phyloP scores from a whole-genome alignment of 2,113 vertebrate species.

The Pitta sordida region DNA sequence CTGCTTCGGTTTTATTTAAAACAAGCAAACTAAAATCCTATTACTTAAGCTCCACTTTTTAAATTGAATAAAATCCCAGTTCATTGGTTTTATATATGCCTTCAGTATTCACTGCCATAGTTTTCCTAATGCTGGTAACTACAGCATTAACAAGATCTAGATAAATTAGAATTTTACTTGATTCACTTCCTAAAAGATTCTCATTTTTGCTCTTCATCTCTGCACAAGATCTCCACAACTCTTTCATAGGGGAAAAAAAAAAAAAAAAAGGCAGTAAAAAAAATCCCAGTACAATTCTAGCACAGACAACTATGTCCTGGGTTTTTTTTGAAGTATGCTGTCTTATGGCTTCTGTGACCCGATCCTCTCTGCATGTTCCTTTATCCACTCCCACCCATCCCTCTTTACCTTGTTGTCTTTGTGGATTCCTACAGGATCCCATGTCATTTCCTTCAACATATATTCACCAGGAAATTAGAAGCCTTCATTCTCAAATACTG shows the following conservation, averaged over 20 bases:
- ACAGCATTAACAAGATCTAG: background rate
- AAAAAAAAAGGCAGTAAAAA: background rate
- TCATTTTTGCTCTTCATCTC: background rate
- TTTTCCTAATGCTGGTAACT: background rate
- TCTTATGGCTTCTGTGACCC: background rate
- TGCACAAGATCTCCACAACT: background rate
- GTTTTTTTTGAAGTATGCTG: background rate
- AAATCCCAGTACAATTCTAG: background rate
- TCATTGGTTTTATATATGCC: background rate
- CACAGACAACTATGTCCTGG: background rate
- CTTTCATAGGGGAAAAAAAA: background rate
- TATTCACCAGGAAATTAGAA: background rate
- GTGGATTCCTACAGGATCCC: background rate
- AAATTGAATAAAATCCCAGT: background rate
- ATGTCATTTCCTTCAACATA: background rate
- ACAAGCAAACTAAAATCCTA: background rate
- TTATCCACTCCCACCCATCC: background rate
- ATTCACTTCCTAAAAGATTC: background rate
- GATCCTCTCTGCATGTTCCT: background rate
- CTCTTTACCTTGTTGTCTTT: background rate
- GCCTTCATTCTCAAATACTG: background rate
- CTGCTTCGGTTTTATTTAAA: conserved; percentile 3
- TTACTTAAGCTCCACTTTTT: background rate
- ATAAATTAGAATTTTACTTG: background rate
- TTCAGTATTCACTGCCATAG: background rate